Percentiles rank a stretch among this genome's conserved stretches.
Evolutionary conservation across 2,113 vertebrate species (phyloP).

Genomic region (Lanius collurio): DNA sequence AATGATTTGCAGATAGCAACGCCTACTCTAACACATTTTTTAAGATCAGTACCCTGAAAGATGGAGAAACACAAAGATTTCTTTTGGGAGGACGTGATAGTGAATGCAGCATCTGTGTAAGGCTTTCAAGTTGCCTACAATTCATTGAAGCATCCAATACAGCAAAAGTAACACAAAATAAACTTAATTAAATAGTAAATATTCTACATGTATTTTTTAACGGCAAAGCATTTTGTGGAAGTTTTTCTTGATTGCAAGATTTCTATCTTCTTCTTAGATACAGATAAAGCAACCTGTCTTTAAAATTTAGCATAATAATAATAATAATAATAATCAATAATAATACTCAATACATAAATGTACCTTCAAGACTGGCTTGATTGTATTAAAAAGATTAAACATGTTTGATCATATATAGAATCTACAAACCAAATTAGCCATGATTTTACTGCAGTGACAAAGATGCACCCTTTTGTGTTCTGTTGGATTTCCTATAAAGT

Average conservation of each 20-base stretch:
- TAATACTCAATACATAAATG: background rate
- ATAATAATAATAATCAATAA: background rate
- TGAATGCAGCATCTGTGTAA: background rate
- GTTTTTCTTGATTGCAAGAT: background rate
- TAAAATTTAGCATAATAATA: background rate
- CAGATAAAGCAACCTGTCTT: background rate
- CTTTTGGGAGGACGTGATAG: background rate
- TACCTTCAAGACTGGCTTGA: background rate
- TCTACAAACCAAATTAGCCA: background rate
- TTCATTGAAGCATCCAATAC: background rate
- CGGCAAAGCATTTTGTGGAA: background rate
- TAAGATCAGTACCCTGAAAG: background rate
- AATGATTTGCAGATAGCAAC: background rate
- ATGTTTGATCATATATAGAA: background rate
- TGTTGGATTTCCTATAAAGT: background rate
- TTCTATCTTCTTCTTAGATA: background rate
- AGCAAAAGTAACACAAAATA: background rate
- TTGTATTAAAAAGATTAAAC: background rate
- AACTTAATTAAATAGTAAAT: background rate
- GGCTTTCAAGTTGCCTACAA: background rate
- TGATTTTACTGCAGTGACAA: background rate
- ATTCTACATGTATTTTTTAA: background rate
- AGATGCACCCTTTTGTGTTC: background rate
- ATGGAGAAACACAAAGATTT: background rate
- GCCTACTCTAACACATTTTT: background rate